These are phyloP conservation scores for Ditula angustiorana DNA, from an alignment of 2,888 invertebrate genomes.

Conservation along the genomic window DNA sequence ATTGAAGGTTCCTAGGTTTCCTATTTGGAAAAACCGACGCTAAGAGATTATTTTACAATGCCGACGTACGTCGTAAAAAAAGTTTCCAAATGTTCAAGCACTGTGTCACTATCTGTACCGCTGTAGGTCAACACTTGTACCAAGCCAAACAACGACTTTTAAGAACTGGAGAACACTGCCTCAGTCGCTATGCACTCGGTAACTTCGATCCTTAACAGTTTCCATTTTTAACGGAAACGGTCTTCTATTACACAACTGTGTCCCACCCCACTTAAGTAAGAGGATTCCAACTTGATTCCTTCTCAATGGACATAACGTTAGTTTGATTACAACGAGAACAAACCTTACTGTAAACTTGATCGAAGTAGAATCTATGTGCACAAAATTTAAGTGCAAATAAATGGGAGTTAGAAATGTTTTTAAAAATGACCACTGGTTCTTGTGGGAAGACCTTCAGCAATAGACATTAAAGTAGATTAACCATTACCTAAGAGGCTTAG, in stretches of 20 bases:
- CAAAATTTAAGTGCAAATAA: too few species aligned
- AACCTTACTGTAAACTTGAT: too few species aligned
- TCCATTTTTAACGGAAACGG: conserved; percentile 11
- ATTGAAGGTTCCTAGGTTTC: too few species aligned
- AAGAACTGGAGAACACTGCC: conserved; percentile 15
- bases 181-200: conserved; percentile 18
- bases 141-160: not conserved
- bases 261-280: conserved; percentile 15
- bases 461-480: not conserved
- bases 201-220: conserved; percentile 34
- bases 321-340: not conserved
- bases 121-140: not conserved
- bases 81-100: too few species aligned
- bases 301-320: not conserved
- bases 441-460: too few species aligned
- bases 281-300: not conserved
- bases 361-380: too few species aligned
- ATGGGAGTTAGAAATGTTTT: too few species aligned
- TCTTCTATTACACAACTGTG: conserved; percentile 14
- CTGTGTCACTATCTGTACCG: too few species aligned
- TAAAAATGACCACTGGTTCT: too few species aligned
- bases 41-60: too few species aligned
- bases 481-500: conserved; percentile 3
- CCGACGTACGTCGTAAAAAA: too few species aligned
- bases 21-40: too few species aligned